These are phyloP conservation scores for Agrypnia vestita DNA, from an alignment of 1,140 invertebrate species.

Conservation along the genomic window DNA sequence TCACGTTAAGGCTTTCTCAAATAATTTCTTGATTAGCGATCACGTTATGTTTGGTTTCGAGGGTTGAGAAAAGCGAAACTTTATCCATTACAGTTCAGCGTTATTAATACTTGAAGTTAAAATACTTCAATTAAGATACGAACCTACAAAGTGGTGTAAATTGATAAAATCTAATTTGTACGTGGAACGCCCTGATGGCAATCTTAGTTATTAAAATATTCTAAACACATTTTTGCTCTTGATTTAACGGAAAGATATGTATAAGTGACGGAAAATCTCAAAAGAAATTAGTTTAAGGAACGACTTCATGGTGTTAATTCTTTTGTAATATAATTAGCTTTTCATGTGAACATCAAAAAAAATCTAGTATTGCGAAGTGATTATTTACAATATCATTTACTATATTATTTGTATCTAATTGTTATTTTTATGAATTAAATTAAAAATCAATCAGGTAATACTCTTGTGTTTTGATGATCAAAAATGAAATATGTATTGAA, in stretches of 20 bases:
- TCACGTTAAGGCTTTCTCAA: constrained; percentile 48
- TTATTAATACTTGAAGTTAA: constrained; percentile 38
- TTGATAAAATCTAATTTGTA: constrained; percentile 30
- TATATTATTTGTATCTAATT: too few species aligned
- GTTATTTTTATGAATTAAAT: too few species aligned
- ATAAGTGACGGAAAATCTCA: neutral
- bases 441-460: too few species aligned
- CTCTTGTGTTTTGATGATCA: too few species aligned
- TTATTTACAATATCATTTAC: too few species aligned
- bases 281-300: neutral
- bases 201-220: constrained; percentile 30
- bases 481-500: too few species aligned
- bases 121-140: constrained; percentile 37
- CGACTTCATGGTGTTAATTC: too few species aligned
- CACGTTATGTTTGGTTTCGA: constrained; percentile 38
- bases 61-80: constrained; percentile 41
- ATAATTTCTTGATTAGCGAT: constrained; percentile 58
- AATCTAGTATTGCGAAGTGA: too few species aligned
- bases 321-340: too few species aligned
- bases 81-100: constrained; percentile 30
- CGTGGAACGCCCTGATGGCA: neutral
- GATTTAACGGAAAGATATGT: neutral
- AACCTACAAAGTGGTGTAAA: constrained; percentile 26
- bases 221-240: neutral
- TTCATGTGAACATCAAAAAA: too few species aligned